These are phyloP conservation scores for Apomyelois bistriatella DNA, from an alignment of 2,888 invertebrate genomes.

Conservation along the genomic window DNA sequence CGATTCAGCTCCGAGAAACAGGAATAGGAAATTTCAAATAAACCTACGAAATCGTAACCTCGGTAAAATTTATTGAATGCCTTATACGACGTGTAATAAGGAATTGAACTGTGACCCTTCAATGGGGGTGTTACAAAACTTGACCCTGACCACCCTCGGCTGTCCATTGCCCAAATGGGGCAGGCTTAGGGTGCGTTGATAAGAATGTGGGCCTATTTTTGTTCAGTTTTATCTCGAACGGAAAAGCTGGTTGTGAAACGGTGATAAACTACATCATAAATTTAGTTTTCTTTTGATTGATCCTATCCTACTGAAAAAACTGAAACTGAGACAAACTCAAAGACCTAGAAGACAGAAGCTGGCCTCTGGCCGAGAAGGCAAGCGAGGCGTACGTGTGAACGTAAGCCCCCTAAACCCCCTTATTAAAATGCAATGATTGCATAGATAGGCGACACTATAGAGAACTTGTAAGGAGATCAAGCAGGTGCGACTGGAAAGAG, in stretches of 20 bases:
- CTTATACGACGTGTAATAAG: neutral
- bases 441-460: too few species aligned
- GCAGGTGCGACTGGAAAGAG: too few species aligned
- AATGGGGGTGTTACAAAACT: neutral
- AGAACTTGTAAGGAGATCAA: too few species aligned
- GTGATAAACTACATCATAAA: neutral
- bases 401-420: too few species aligned
- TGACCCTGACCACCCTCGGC: conserved; percentile 1
- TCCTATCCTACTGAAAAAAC: too few species aligned
- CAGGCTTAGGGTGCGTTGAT: neutral
- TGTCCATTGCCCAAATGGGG: conserved; percentile 6
- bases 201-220: conserved; percentile 1
- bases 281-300: conserved; percentile 6
- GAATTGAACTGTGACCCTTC: conserved; percentile 8
- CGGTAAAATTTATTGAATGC: neutral
- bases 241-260: conserved; percentile 3
- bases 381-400: too few species aligned
- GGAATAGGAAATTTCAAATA: neutral
- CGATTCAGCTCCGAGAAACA: too few species aligned
- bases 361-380: too few species aligned
- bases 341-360: too few species aligned
- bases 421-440: too few species aligned
- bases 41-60: neutral
- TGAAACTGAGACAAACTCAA: too few species aligned
- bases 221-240: conserved; percentile 5